Conservation (phyloP, 1,140 invertebrate species). For the Pseudobourletiella spinata region DNA sequence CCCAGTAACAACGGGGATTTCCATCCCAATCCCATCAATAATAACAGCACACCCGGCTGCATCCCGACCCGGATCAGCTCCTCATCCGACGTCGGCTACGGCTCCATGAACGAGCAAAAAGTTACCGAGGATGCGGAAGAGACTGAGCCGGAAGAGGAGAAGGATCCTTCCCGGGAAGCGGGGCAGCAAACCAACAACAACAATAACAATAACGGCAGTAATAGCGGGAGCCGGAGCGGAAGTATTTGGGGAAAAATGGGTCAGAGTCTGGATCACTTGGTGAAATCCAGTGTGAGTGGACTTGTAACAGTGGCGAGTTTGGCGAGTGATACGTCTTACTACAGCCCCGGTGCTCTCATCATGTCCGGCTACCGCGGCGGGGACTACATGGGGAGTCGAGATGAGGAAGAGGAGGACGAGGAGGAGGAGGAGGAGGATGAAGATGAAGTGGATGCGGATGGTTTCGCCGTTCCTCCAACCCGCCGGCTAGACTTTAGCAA, state of each 20-base stretch:
- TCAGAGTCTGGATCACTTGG: constrained; percentile 35
- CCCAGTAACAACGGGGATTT: neutral
- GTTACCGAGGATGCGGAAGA: constrained; percentile 10
- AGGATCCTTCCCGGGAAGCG: too few species aligned
- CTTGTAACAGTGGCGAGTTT: constrained; percentile 21
- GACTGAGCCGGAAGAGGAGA: constrained; percentile 10
- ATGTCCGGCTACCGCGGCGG: constrained; percentile 25
- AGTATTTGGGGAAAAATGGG: constrained; percentile 34
- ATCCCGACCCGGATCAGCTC: constrained; percentile 29
- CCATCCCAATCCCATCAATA: neutral
- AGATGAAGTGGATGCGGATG: constrained; percentile 16
- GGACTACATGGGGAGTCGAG: neutral
- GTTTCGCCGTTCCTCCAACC: neutral
- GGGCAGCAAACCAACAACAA: constrained; percentile 35
- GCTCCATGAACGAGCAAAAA: constrained; percentile 45
- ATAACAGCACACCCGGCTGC: neutral
- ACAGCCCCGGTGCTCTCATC: constrained; percentile 32
- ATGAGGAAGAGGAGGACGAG: constrained; percentile 4
- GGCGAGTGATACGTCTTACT: constrained; percentile 28
- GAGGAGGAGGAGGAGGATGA: constrained; percentile 16
- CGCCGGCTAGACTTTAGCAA: constrained; percentile 26
- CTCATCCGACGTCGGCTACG: constrained; percentile 45
- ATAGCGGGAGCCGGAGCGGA: constrained; percentile 17
- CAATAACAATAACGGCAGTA: constrained; percentile 5
- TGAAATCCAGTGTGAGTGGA: constrained; percentile 27